phyloP scores from a whole-genome alignment of 2,888 invertebrate genomes.

The Coelogynopora nodosa region DNA sequence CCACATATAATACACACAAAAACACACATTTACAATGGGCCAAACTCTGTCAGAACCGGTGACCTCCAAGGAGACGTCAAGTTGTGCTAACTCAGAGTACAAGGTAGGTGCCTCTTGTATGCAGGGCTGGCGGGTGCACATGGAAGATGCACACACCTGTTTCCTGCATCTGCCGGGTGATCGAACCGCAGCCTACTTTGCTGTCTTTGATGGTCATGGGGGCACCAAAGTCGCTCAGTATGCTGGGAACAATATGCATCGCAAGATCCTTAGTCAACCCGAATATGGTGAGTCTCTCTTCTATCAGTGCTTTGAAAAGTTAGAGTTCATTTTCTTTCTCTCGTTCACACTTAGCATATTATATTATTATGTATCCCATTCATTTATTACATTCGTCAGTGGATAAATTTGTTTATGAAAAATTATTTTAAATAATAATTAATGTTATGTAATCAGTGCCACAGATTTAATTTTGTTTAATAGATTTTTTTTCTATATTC shows the following conservation, averaged over 20 bases:
- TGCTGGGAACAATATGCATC: slow-evolving; percentile 89
- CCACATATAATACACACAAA: too few species aligned
- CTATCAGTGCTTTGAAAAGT: too few species aligned
- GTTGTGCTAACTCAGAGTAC: slow-evolving; percentile 59
- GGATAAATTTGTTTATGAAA: too few species aligned
- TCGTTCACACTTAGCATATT: too few species aligned
- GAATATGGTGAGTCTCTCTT: slow-evolving; percentile 66
- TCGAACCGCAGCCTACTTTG: slow-evolving; percentile 86
- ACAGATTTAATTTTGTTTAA: too few species aligned
- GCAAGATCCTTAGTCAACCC: slow-evolving; percentile 76
- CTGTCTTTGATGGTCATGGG: slow-evolving; percentile 92
- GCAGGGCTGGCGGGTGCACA: slow-evolving; percentile 95
- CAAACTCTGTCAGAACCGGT: slow-evolving; percentile 94
- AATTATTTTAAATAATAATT: too few species aligned
- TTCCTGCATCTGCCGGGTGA: slow-evolving; percentile 79
- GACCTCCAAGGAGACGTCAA: slow-evolving; percentile 67
- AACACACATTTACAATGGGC: too few species aligned
- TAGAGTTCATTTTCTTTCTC: too few species aligned
- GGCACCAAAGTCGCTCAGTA: slow-evolving; percentile 79
- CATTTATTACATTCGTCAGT: too few species aligned
- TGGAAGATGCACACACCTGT: slow-evolving; percentile 98
- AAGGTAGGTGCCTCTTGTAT: slow-evolving; percentile 92
- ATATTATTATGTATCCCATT: too few species aligned
- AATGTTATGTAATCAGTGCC: too few species aligned
- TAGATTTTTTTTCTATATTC: too few species aligned